These are phyloP conservation scores for Campylomormyrus numenius DNA, from an alignment of 2,113 vertebrate species.

Conservation along the genomic window DNA sequence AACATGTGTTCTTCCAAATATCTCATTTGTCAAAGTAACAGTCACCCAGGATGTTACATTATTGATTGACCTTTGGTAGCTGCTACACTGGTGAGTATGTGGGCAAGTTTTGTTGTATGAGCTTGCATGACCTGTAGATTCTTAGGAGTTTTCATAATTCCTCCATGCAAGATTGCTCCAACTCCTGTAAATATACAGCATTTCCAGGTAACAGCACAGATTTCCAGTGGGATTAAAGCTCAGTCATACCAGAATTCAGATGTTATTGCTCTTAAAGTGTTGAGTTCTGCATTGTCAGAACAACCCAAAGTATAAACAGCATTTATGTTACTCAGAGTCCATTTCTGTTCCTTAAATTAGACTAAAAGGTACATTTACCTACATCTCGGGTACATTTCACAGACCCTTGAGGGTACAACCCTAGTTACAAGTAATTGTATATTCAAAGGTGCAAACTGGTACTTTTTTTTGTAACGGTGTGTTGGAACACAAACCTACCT, in stretches of 20 bases:
- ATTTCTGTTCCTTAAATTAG: background rate
- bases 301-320: background rate
- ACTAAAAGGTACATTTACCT: background rate
- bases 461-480: background rate
- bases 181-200: background rate
- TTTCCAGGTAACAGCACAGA: background rate
- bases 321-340: background rate
- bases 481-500: background rate
- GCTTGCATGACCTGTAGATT: background rate
- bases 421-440: background rate
- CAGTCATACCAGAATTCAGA: background rate
- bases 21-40: background rate
- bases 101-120: background rate
- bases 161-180: background rate
- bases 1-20: background rate
- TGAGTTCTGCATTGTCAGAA: background rate
- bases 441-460: background rate
- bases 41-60: background rate
- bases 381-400: background rate
- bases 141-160: background rate
- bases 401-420: background rate
- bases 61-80: background rate
- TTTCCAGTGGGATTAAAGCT: background rate
- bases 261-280: background rate
- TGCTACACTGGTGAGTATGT: background rate